These are phyloP conservation scores for Knipowitschia caucasica DNA, from an alignment of 2,797 vertebrate species.

Conservation along the genomic window DNA sequence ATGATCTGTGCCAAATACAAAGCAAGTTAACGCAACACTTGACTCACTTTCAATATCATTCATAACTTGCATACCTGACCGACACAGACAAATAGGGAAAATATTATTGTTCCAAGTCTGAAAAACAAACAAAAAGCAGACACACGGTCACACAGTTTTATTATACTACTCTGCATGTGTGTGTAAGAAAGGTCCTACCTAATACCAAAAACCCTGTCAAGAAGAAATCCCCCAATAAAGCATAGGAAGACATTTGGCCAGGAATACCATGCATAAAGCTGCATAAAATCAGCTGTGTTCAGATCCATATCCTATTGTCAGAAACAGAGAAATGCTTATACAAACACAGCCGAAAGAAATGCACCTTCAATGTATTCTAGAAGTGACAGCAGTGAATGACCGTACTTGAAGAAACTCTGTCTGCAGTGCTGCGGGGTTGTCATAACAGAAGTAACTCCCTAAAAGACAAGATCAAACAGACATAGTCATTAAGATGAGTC, in stretches of 20 bases:
- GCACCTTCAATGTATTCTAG: neutral
- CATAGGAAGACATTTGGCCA: slow-evolving; percentile 98
- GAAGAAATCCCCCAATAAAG: slow-evolving; percentile 93
- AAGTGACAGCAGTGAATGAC: neutral
- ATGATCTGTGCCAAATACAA: slow-evolving; percentile 72
- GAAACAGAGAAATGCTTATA: neutral
- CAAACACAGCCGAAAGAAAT: neutral
- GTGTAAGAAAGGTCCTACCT: slow-evolving; percentile 66
- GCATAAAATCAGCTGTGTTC: slow-evolving; percentile 89
- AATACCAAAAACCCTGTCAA: slow-evolving; percentile 95
- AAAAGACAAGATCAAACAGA: slow-evolving; percentile 24
- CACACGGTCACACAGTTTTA: too few species aligned
- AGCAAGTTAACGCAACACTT: neutral
- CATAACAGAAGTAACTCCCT: slow-evolving; percentile 98
- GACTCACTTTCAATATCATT: neutral
- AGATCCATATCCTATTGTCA: slow-evolving; percentile 85
- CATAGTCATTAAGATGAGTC: neutral
- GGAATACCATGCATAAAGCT: slow-evolving; percentile 96
- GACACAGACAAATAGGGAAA: slow-evolving; percentile 86
- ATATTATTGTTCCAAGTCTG: slow-evolving; percentile 91
- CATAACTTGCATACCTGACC: slow-evolving; percentile 83
- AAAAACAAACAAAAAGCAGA: slow-evolving; percentile 10
- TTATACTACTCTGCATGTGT: neutral
- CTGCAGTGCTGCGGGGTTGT: slow-evolving; percentile 90
- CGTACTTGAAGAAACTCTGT: slow-evolving; percentile 75